Base-by-base conservation (phyloP, 64 coral and sea anemone genomes). In the Dendronephthya gigantea region DNA sequence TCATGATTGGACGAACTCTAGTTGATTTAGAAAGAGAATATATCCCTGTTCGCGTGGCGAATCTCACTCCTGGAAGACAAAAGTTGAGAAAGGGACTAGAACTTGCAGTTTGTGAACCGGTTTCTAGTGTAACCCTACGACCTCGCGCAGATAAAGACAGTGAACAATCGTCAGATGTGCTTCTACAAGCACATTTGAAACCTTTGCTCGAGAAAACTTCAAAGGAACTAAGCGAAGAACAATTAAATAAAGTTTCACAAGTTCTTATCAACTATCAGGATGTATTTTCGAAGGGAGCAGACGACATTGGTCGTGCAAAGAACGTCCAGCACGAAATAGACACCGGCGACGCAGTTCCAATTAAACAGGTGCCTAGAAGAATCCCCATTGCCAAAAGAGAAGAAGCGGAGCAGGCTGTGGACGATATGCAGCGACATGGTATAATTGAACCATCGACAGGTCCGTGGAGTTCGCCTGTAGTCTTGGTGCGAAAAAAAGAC, bases 1-100 rank as follows among this genome's bases (percentile, higher is more conserved):
- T 85, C 34, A 85, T 85, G 84, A 51, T 85, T 65, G 84, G 84
- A 48, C 84, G 84, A 85, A 85, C 84, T 55, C 40, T 85, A 31
- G 84, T 85, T 58, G 84, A 85, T 65, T n/a, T 85, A 65, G n/a
- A 85, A 30, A 74, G 32, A 35, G 68, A 35, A 27, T 74, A 30
- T 35, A 27, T 74, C 3, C 32, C 32, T 11, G 68, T 74, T 25
- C 68, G 68, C 22, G 32, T 74, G 30, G 68, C 68, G 22, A 74
- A 74, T 28, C 68, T 74, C 11, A 28, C n/a, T 27, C 30, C n/a
- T 74, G 68, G 68, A 13, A 74, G 68, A 74, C 68, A 74, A 74
- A 74, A 74, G 32, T 74, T 74, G 30, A 70, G 27, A n/a, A 70
- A n/a, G 23, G 66, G 66, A n/a, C 8, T n/a, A 9, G 66, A 70